These are phyloP conservation scores for Odocoileus hemionus DNA, from an alignment of 2,113 vertebrate genomes.

Conservation along the genomic window DNA sequence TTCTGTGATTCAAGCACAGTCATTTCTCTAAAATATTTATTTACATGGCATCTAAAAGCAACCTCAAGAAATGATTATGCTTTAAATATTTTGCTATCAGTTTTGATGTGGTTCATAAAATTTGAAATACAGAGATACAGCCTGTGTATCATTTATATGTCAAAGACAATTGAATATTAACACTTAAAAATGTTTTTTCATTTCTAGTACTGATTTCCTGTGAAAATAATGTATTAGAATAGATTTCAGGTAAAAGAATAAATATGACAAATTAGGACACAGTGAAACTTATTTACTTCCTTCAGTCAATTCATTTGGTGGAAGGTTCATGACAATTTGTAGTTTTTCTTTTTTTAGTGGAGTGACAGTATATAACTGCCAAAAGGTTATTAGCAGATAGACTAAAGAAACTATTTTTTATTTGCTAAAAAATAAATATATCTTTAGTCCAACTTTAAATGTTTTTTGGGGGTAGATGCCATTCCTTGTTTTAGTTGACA, in stretches of 20 bases:
- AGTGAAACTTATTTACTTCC: slow-evolving; percentile 43
- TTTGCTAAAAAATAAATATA: neutral
- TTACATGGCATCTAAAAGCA: neutral
- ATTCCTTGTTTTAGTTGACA: slow-evolving; percentile 73
- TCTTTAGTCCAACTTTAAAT: slow-evolving; percentile 70
- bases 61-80: neutral
- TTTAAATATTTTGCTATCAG: slow-evolving; percentile 39
- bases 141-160: slow-evolving; percentile 60
- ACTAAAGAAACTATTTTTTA: neutral
- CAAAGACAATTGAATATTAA: slow-evolving; percentile 70
- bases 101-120: slow-evolving; percentile 58
- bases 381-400: slow-evolving; percentile 54
- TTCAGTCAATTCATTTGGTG: slow-evolving; percentile 55
- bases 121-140: slow-evolving; percentile 48
- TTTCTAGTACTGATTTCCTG: slow-evolving; percentile 51
- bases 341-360: neutral
- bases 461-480: slow-evolving; percentile 54
- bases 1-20: slow-evolving; percentile 37
- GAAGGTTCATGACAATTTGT: neutral
- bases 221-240: slow-evolving; percentile 51
- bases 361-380: slow-evolving; percentile 60
- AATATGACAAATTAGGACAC: slow-evolving; percentile 43
- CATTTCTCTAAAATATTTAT: slow-evolving; percentile 56
- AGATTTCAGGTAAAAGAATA: slow-evolving; percentile 42
- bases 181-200: slow-evolving; percentile 66